Conservation (phyloP, 2,113 vertebrate species). For the Dipodomys ordii region DNA sequence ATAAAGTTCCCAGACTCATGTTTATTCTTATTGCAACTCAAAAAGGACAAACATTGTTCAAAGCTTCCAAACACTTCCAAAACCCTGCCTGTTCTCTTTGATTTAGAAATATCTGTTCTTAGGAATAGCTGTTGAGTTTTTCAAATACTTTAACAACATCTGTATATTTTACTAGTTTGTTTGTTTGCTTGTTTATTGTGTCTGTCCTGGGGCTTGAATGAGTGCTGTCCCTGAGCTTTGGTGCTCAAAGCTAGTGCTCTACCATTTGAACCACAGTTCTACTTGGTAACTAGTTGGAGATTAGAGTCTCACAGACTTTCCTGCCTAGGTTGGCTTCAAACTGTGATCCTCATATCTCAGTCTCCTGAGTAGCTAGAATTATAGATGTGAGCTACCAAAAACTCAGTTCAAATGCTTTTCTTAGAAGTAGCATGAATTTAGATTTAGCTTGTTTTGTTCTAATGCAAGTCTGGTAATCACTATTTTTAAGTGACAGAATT, state of each 20-base stretch:
- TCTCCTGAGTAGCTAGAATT: too few species aligned
- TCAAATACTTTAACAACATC: neutral
- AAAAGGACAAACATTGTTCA: neutral
- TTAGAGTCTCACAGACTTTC: too few species aligned
- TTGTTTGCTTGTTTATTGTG: too few species aligned
- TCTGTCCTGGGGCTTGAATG: too few species aligned
- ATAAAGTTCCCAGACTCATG: neutral
- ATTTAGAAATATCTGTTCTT: neutral
- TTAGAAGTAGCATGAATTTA: neutral
- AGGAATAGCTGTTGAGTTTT: neutral
- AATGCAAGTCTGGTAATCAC: neutral
- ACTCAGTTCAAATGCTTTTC: neutral
- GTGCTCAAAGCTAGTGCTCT: too few species aligned
- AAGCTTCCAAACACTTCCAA: neutral
- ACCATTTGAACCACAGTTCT: too few species aligned
- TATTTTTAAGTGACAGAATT: neutral
- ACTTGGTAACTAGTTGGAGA: too few species aligned
- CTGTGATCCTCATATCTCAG: too few species aligned
- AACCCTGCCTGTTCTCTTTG: neutral
- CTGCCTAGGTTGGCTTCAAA: too few species aligned
- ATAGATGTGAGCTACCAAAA: too few species aligned
- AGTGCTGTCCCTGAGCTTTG: too few species aligned
- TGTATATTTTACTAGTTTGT: neutral
- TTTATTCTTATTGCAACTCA: neutral
- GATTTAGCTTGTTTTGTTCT: neutral